phyloP scores from a whole-genome alignment of 2,113 vertebrate genomes.

The Sander vitreus region DNA sequence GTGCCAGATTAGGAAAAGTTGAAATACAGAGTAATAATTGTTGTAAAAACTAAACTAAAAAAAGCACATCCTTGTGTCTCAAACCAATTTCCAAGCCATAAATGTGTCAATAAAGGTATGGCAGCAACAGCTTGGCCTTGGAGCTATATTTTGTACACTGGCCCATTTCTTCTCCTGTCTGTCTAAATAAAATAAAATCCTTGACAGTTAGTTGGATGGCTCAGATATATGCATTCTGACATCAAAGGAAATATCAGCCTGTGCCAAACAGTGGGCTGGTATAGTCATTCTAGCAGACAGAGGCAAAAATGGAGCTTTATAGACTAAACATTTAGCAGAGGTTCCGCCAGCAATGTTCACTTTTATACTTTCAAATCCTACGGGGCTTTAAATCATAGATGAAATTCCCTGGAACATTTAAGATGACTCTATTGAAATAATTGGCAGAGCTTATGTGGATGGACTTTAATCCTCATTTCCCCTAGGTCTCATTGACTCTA shows the following conservation, averaged over 20 bases:
- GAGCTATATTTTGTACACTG: slow-evolving; percentile 37
- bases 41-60: slow-evolving; percentile 27
- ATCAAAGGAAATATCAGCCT: slow-evolving; percentile 68
- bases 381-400: slow-evolving; percentile 52
- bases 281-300: slow-evolving; percentile 62
- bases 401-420: slow-evolving; percentile 52
- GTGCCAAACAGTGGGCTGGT: slow-evolving; percentile 69
- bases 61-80: slow-evolving; percentile 12
- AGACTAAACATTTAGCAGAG: slow-evolving; percentile 73
- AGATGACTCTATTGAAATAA: slow-evolving; percentile 61
- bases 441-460: slow-evolving; percentile 39
- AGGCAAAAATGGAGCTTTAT: slow-evolving; percentile 59
- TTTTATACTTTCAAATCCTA: slow-evolving; percentile 62
- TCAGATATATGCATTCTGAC: slow-evolving; percentile 52
- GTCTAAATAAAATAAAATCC: slow-evolving; percentile 59
- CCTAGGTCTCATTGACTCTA: slow-evolving; percentile 37
- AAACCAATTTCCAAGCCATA: slow-evolving; percentile 28
- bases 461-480: slow-evolving; percentile 56
- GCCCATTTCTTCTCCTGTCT: slow-evolving; percentile 43
- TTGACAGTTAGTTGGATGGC: slow-evolving; percentile 67
- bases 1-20: slow-evolving; percentile 8
- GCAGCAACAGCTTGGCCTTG: slow-evolving; percentile 23
- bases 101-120: slow-evolving; percentile 39
- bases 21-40: neutral
- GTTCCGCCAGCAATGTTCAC: slow-evolving; percentile 51